Evolutionary conservation across 2,888 invertebrate genomes (phyloP).

Genomic region (Oligia fasciuncula): DNA sequence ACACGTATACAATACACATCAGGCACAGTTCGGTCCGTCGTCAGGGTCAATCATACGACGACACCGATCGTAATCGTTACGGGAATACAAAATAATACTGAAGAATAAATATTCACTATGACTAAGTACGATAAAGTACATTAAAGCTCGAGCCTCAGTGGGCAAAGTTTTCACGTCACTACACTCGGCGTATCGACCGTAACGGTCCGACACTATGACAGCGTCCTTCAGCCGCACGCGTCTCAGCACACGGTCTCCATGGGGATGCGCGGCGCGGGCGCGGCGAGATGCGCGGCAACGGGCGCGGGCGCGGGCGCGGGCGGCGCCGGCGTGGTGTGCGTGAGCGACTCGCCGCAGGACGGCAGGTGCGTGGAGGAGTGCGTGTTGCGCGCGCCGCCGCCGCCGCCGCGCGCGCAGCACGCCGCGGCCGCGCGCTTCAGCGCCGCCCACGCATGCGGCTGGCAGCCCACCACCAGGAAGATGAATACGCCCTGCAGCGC

Average conservation of each 20-base stretch:
- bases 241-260: conserved; percentile 91
- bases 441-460: conserved; percentile 93
- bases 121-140: conserved; percentile 68
- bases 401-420: conserved; percentile 89
- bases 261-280: conserved; percentile 85
- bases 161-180: conserved; percentile 55
- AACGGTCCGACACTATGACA: conserved; percentile 8
- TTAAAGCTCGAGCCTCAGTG: conserved; percentile 66
- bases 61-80: conserved; percentile 76
- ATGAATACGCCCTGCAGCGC: conserved; percentile 96
- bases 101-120: conserved; percentile 80
- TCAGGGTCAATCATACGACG: conserved; percentile 60
- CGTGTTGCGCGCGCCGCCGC: conserved; percentile 83
- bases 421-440: conserved; percentile 79
- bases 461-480: conserved; percentile 96
- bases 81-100: conserved; percentile 87
- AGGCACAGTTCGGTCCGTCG: conserved; percentile 43
- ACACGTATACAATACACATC: conserved; percentile 53
- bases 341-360: conserved; percentile 94
- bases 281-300: conserved; percentile 82
- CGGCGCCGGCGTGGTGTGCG: conserved; percentile 92
- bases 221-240: neutral
- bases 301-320: conserved; percentile 80
- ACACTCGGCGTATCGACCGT: neutral
- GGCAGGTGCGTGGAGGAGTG: conserved; percentile 95